Evolutionary conservation across 2,888 invertebrate genomes (phyloP).

Genomic region (Polia nebulosa): DNA sequence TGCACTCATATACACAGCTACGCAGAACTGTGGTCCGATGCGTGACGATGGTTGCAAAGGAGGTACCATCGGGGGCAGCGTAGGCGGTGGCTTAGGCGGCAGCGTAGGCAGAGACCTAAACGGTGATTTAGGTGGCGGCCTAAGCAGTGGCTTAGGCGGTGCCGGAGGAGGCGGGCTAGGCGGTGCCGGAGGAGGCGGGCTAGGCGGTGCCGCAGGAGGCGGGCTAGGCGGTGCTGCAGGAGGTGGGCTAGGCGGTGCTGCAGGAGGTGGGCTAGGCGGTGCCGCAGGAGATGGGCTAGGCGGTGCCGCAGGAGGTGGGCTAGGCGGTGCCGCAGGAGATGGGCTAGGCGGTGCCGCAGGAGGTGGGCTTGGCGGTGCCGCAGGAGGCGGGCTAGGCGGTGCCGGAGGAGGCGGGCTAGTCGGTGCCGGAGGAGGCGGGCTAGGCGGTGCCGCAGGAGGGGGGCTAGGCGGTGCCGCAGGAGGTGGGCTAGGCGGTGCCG

Average conservation of each 20-base stretch:
- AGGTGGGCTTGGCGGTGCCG: neutral
- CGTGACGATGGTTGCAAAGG: conserved; percentile 9
- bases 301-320: neutral
- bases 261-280: conserved; percentile 8
- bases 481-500: conserved; percentile 45
- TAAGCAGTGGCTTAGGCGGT: conserved; percentile 17
- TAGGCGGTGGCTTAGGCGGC: neutral
- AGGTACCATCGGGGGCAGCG: neutral
- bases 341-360: neutral
- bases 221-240: fast-evolving
- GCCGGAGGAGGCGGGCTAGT: neutral
- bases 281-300: neutral
- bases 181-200: conserved; percentile 6
- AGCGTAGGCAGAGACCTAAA: conserved; percentile 45
- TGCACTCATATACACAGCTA: conserved; percentile 79
- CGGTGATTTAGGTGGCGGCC: neutral
- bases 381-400: neutral
- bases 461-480: neutral
- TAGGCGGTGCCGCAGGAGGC: neutral
- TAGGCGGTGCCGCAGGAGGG: neutral
- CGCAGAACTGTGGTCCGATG: conserved; percentile 68
- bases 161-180: conserved; percentile 18
- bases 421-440: neutral
- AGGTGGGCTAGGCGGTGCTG: fast-evolving
- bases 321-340: neutral